A percentile compares a stretch with the other conserved stretches of the same genome.
phyloP scores from a whole-genome alignment of 2,888 invertebrate species.

The Drosophila testacea region DNA sequence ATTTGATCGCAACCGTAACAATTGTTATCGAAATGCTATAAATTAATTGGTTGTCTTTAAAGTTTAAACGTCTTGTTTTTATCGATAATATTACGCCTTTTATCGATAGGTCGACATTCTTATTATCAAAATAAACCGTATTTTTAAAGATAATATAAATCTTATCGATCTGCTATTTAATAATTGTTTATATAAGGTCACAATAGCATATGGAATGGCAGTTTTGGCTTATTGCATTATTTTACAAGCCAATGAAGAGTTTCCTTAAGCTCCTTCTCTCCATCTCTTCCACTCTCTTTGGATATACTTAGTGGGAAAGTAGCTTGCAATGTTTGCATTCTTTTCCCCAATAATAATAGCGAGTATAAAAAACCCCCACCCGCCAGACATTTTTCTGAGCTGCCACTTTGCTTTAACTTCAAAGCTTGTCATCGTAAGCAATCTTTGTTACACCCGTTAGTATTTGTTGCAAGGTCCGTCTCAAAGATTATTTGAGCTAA shows the following conservation, averaged over 20 bases:
- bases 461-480: too few species aligned
- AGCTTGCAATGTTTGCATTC: slow-evolving; percentile 22
- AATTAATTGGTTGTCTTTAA: neutral
- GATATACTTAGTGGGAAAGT: slow-evolving; percentile 5
- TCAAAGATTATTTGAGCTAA: too few species aligned
- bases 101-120: neutral
- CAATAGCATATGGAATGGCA: slow-evolving; percentile 30
- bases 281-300: neutral
- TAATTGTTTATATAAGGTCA: slow-evolving; percentile 7
- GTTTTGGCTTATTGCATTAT: slow-evolving; percentile 25
- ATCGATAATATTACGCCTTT: neutral
- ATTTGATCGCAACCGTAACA: neutral
- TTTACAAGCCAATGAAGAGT: slow-evolving; percentile 18
- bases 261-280: slow-evolving; percentile 1
- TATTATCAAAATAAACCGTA: neutral
- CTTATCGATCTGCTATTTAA: slow-evolving; percentile 6
- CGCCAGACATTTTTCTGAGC: slow-evolving; percentile 23
- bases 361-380: slow-evolving; percentile 24
- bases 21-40: slow-evolving; percentile 4
- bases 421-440: slow-evolving; percentile 37
- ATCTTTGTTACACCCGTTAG: slow-evolving; percentile 10
- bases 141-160: neutral
- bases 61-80: neutral
- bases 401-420: slow-evolving; percentile 49
- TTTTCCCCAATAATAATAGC: slow-evolving; percentile 10